Percentiles rank a stretch among this genome's conserved stretches.
phyloP scores from a whole-genome alignment of 2,888 invertebrate genomes.

The Unio pictorum region DNA sequence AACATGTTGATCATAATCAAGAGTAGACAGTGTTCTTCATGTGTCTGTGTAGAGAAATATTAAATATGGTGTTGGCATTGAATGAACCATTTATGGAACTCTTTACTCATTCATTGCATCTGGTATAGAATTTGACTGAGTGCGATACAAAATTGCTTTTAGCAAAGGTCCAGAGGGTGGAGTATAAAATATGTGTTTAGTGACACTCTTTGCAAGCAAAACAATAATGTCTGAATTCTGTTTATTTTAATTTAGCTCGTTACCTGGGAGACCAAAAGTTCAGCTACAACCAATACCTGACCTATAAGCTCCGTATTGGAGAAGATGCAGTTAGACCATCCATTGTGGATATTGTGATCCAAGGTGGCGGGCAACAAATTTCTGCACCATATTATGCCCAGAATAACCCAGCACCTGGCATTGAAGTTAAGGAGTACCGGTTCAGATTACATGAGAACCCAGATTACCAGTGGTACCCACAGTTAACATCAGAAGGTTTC shows the following conservation, averaged over 20 bases:
- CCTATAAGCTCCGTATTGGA: slow-evolving; percentile 89
- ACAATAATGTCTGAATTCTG: background rate
- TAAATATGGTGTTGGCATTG: too few relatives aligned
- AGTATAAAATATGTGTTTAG: background rate
- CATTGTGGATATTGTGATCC: slow-evolving; percentile 89
- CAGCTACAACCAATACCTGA: slow-evolving; percentile 93
- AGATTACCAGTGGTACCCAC: slow-evolving; percentile 94
- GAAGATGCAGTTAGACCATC: slow-evolving; percentile 85
- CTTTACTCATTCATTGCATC: too few relatives aligned
- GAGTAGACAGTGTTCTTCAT: too few relatives aligned
- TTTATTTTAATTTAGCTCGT: slow-evolving; percentile 74
- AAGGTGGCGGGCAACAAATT: slow-evolving; percentile 85
- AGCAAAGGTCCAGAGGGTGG: background rate
- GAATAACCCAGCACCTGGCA: slow-evolving; percentile 84
- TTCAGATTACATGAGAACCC: slow-evolving; percentile 94
- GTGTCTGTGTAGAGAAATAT: too few relatives aligned
- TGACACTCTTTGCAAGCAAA: background rate
- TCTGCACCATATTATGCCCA: slow-evolving; percentile 94
- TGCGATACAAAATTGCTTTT: too few relatives aligned
- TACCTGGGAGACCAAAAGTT: slow-evolving; percentile 77
- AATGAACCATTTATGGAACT: too few relatives aligned
- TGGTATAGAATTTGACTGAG: too few relatives aligned
- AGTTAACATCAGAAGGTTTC: slow-evolving; percentile 88
- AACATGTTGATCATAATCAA: too few relatives aligned
- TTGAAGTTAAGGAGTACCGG: slow-evolving; percentile 75